Evolutionary conservation across 2,797 vertebrate genomes (phyloP), one percentile per base, ranked within the genome.

Genomic region (Takifugu ocellatus): DNA sequence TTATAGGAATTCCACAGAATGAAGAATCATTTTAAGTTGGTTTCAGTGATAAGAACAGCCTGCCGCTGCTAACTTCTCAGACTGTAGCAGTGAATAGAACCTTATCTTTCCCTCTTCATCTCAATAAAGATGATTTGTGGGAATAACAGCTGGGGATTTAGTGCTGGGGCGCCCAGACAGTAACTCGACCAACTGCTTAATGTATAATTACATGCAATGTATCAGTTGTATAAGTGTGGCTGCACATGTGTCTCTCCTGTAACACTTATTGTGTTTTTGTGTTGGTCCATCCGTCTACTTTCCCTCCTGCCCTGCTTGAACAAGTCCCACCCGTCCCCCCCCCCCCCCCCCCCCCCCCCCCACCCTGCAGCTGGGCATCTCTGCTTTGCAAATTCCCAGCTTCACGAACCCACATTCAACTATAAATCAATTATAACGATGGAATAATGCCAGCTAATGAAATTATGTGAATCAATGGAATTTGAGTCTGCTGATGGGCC

Each of bases 391-490:
- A 48, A 43, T 36, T 46, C 25, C 53, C 17, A 2, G 49, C 59
- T 63, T 58, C 49, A 14, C 21, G 56, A 81, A 57, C 25, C 58
- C 17, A 49, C 78, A 63, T 29, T 49, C 53, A 78, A 53, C 58
- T 61, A 25, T 39, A 24, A 71, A 75, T 59, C 67, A 55, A 62
- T 61, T 63, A 54, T 68, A 74, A 79, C 78, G 78, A 61, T n/a
- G 61, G 45, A 76, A 59, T 39, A 63, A 70, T 74, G 49, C 68
- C 33, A 46, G 61, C 31, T 74, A 77, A 76, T 68, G 70, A 27
- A 69, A 75, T 79, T 79, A 75, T 77, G 49, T 61, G 67, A 77
- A 60, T 81, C 72, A 77, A 68, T 62, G 51, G 52, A 72, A 71
- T 70, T 64, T 39, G 29, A 51, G 51, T 33, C 53, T 50, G 17